Evolutionary conservation across 1,140 invertebrate genomes (phyloP).

Genomic region (Leptoteleia sp.): DNA sequence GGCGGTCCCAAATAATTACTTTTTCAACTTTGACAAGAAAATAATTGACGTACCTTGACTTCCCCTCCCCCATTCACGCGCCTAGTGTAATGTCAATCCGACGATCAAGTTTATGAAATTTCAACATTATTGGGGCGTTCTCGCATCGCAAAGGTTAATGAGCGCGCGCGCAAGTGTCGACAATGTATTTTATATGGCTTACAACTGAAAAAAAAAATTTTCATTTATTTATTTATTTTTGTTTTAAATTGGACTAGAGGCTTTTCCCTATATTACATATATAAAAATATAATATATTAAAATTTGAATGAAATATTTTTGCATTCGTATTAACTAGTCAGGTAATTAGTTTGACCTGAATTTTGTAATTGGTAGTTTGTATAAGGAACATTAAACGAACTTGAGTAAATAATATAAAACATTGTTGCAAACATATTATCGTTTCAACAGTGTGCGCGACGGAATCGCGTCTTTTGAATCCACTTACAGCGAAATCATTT

Average conservation of each 20-base stretch:
- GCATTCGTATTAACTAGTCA: too few species aligned
- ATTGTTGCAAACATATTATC: too few species aligned
- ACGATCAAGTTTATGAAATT: constrained; percentile 17
- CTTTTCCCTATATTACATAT: too few species aligned
- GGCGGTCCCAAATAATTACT: constrained; percentile 51
- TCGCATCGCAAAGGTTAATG: constrained; percentile 15
- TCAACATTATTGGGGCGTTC: constrained; percentile 2
- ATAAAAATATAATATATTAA: too few species aligned
- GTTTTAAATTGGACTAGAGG: too few species aligned
- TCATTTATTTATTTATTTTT: too few species aligned
- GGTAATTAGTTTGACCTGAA: too few species aligned
- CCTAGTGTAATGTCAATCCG: constrained; percentile 32
- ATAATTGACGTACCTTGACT: constrained; percentile 58
- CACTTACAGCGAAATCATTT: constrained; percentile 35
- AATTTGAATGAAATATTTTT: too few species aligned
- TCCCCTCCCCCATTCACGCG: constrained; percentile 11
- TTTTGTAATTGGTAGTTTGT: too few species aligned
- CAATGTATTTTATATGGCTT: not conserved
- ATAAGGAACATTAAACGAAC: too few species aligned
- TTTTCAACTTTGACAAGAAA: constrained; percentile 45
- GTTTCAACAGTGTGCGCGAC: not conserved
- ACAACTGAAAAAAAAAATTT: not conserved
- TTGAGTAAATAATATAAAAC: too few species aligned
- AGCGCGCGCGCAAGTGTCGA: not conserved
- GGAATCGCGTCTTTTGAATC: not conserved